A percentile compares a stretch with the other conserved stretches of the same genome.
These are phyloP conservation scores for Spilarctia lutea DNA, from an alignment of 2,888 invertebrate species.

Conservation along the genomic window DNA sequence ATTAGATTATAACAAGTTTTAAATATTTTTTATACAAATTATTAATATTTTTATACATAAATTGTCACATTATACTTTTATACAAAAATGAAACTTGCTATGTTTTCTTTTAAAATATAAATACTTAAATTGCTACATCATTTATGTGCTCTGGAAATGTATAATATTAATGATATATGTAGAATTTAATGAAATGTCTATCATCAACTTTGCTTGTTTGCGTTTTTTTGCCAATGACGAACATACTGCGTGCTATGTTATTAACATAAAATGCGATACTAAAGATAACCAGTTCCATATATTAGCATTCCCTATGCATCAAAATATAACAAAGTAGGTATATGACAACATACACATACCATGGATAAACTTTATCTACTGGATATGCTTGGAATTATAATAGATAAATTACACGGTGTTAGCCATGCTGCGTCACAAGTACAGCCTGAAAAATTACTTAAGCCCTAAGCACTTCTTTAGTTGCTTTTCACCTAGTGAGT, in stretches of 20 bases:
- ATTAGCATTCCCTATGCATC: neutral
- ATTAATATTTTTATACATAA: conserved; percentile 5
- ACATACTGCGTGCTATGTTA: neutral
- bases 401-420: too few relatives aligned
- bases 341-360: too few relatives aligned
- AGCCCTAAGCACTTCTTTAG: too few relatives aligned
- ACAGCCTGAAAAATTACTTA: too few relatives aligned
- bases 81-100: neutral
- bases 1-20: neutral
- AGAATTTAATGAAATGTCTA: neutral
- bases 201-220: neutral
- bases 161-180: too few relatives aligned
- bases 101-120: neutral
- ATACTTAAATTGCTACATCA: neutral
- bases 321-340: too few relatives aligned
- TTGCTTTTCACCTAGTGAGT: too few relatives aligned
- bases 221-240: neutral
- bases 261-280: neutral
- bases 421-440: too few relatives aligned
- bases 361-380: too few relatives aligned
- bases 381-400: too few relatives aligned
- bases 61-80: neutral
- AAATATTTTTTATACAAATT: neutral
- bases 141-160: neutral
- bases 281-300: neutral